A percentile compares a stretch with the other conserved stretches of the same genome.
Conservation (phyloP, 1,140 invertebrate genomes). For the Brachionus sp. region DNA sequence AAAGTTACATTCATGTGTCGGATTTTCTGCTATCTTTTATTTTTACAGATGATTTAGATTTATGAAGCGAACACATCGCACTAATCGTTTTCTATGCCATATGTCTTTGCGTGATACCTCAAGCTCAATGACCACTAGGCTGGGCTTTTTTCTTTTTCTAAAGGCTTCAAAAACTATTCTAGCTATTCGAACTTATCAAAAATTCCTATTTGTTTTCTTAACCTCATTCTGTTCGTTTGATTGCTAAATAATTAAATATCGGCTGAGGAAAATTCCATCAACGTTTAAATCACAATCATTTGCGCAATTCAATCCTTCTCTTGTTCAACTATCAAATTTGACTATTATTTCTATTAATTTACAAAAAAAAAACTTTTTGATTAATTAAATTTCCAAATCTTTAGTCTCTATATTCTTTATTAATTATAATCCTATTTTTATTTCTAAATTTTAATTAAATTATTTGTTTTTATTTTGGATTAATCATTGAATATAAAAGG, state of each 20-base stretch:
- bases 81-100: not conserved
- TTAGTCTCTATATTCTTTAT: too few species aligned
- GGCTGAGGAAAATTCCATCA: not conserved
- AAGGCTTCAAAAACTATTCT: not conserved
- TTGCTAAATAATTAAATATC: not conserved
- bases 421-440: too few species aligned
- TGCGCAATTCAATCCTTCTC: too few species aligned
- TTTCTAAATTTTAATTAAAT: too few species aligned
- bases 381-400: too few species aligned
- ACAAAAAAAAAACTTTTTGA: too few species aligned
- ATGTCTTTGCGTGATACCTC: slow-evolving; percentile 14
- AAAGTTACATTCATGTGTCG: not conserved
- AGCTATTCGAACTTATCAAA: slow-evolving; percentile 16
- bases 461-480: too few species aligned
- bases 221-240: not conserved
- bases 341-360: too few species aligned
- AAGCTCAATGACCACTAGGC: not conserved
- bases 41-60: slow-evolving; percentile 38
- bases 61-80: not conserved
- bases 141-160: not conserved
- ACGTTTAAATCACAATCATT: too few species aligned
- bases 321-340: too few species aligned
- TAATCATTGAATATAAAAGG: too few species aligned
- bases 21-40: not conserved
- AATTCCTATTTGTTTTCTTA: slow-evolving; percentile 15